Conservation (phyloP, 1,140 invertebrate species). For the Oedothorax gibbosus region DNA sequence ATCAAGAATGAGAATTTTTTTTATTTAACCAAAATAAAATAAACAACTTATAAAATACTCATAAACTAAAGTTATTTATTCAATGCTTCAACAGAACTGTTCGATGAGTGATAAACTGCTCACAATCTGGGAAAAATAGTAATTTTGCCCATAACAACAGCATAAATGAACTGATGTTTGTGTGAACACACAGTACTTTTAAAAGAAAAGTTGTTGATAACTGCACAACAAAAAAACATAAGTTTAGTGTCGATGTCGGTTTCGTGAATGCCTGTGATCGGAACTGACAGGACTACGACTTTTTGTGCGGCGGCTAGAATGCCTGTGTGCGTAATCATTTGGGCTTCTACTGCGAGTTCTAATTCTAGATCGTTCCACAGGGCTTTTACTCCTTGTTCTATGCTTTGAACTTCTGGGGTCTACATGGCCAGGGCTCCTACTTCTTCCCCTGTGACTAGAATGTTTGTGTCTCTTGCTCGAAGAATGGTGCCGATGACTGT, state of each 20-base stretch:
- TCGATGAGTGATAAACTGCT: no score
- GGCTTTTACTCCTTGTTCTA: background rate
- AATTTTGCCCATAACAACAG: no score
- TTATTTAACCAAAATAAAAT: no score
- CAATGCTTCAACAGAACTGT: no score
- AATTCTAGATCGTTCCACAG: background rate
- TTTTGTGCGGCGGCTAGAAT: background rate
- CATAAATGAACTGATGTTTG: no score
- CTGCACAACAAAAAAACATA: no score
- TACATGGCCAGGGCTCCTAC: constrained; percentile 14
- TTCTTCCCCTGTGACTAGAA: constrained; percentile 21
- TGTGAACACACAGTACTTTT: no score
- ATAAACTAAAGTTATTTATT: no score
- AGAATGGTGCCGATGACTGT: constrained; percentile 24
- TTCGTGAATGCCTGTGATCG: background rate
- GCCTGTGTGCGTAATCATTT: background rate
- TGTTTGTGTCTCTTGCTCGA: constrained; percentile 5
- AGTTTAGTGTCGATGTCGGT: background rate
- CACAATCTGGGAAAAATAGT: no score
- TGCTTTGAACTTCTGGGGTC: background rate
- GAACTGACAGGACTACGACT: background rate
- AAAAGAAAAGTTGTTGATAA: no score
- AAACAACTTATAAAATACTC: no score
- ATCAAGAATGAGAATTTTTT: no score
- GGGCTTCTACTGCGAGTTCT: constrained; percentile 14